phyloP scores from a whole-genome alignment of 2,113 vertebrate genomes.

The Dicaeum eximium region DNA sequence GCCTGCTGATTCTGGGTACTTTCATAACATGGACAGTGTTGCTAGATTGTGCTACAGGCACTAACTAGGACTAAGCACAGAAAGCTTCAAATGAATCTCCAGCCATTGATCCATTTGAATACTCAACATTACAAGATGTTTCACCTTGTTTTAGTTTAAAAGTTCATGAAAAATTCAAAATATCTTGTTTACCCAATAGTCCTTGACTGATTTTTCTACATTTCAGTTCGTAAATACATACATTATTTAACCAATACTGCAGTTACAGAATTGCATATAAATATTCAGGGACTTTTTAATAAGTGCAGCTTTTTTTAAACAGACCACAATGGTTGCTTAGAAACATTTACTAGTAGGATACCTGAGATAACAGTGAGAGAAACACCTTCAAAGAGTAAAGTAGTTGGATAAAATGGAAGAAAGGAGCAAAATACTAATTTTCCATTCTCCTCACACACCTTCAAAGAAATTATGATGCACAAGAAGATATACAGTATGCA shows the following conservation, averaged over 20 bases:
- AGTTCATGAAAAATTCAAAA: conserved; percentile 67
- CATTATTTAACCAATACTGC: conserved; percentile 55
- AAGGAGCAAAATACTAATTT: neutral
- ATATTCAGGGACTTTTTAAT: conserved; percentile 55
- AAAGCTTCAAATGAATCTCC: conserved; percentile 26
- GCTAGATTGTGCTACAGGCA: neutral
- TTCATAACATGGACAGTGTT: neutral
- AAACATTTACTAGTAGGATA: conserved; percentile 5
- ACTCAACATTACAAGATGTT: conserved; percentile 22
- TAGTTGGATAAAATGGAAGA: neutral
- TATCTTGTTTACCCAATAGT: conserved; percentile 55
- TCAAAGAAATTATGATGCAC: neutral
- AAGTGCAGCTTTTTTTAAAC: conserved; percentile 44
- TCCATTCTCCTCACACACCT: neutral
- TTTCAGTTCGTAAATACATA: conserved; percentile 52
- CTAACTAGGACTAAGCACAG: neutral
- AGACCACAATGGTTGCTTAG: conserved; percentile 20
- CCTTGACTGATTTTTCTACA: conserved; percentile 35
- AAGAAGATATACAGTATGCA: neutral
- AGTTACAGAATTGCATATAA: conserved; percentile 36
- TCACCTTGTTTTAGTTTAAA: conserved; percentile 60
- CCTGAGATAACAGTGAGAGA: neutral
- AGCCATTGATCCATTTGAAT: conserved; percentile 44
- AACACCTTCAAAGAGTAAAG: conserved; percentile 1
- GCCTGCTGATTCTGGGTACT: neutral